Evolutionary conservation across 2,113 vertebrate species (phyloP).

Genomic region (Hipposideros armiger): DNA sequence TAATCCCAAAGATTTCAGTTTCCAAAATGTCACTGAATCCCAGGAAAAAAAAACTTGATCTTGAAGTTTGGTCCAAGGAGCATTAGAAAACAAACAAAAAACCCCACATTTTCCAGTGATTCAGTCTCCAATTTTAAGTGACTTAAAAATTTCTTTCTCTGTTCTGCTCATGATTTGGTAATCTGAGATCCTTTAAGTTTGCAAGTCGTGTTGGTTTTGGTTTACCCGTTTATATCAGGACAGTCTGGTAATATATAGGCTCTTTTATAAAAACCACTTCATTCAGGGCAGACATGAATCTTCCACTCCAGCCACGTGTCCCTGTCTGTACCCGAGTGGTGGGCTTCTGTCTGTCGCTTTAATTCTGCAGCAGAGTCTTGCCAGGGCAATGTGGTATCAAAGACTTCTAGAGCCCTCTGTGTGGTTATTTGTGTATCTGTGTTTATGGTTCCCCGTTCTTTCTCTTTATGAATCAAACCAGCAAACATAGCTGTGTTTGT

Average conservation of each 20-base stretch:
- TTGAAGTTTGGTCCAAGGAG: slow-evolving; percentile 21
- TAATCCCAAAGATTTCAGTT: background rate
- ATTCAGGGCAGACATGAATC: background rate
- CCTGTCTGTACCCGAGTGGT: background rate
- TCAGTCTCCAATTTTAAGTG: background rate
- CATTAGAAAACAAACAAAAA: background rate
- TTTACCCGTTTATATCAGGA: background rate
- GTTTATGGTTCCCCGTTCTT: slow-evolving; percentile 56
- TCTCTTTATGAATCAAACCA: slow-evolving; percentile 62
- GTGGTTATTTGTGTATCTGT: background rate
- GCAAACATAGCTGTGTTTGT: slow-evolving; percentile 58
- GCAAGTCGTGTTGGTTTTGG: background rate
- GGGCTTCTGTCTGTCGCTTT: background rate
- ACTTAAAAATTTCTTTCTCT: slow-evolving; percentile 23
- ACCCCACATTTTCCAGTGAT: background rate
- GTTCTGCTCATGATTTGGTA: background rate
- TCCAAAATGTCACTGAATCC: background rate
- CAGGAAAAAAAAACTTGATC: slow-evolving; percentile 9
- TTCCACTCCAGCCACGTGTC: background rate
- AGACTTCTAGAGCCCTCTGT: background rate
- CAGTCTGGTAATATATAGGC: background rate
- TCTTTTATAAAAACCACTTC: background rate
- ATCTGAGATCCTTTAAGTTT: background rate
- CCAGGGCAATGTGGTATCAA: background rate
- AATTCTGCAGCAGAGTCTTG: background rate